A percentile compares a stretch with the other conserved stretches of the same genome.
Evolutionary conservation across 2,797 vertebrate species (phyloP).

Genomic region (Enoplosus armatus): DNA sequence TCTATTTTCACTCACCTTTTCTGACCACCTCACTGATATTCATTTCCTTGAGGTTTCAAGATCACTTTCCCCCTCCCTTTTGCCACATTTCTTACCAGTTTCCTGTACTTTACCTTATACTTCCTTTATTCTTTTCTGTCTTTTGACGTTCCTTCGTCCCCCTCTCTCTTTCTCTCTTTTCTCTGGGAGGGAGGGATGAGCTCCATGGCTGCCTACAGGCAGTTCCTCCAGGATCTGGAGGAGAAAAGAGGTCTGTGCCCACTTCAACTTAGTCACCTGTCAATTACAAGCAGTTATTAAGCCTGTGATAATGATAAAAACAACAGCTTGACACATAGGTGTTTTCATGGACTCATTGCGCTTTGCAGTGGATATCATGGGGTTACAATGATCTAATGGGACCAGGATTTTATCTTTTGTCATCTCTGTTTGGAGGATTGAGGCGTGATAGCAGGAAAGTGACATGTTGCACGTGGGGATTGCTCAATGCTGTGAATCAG

Average conservation of each 20-base stretch:
- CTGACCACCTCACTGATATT: conserved; percentile 10
- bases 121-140: conserved; percentile 1
- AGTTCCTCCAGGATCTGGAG: conserved; percentile 85
- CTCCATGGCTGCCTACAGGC: conserved; percentile 80
- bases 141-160: neutral
- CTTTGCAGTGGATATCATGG: neutral
- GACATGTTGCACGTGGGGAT: conserved; percentile 45
- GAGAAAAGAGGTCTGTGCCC: conserved; percentile 86
- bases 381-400: neutral
- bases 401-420: conserved; percentile 15
- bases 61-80: neutral
- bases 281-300: neutral
- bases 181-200: conserved; percentile 77
- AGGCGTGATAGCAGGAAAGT: conserved; percentile 17
- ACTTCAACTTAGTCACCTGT: conserved; percentile 9
- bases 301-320: neutral
- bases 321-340: neutral
- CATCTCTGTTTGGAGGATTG: conserved; percentile 5
- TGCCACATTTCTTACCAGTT: neutral
- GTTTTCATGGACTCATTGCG: neutral
- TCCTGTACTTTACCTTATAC: conserved; percentile 3
- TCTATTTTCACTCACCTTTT: conserved; percentile 5
- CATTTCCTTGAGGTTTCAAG: conserved; percentile 1
- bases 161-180: conserved; percentile 1
- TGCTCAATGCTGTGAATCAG: conserved; percentile 47